Percentiles rank a stretch among this genome's conserved stretches.
These are phyloP conservation scores for Pygoscelis antarcticus DNA, from an alignment of 2,113 vertebrate genomes.

Conservation along the genomic window DNA sequence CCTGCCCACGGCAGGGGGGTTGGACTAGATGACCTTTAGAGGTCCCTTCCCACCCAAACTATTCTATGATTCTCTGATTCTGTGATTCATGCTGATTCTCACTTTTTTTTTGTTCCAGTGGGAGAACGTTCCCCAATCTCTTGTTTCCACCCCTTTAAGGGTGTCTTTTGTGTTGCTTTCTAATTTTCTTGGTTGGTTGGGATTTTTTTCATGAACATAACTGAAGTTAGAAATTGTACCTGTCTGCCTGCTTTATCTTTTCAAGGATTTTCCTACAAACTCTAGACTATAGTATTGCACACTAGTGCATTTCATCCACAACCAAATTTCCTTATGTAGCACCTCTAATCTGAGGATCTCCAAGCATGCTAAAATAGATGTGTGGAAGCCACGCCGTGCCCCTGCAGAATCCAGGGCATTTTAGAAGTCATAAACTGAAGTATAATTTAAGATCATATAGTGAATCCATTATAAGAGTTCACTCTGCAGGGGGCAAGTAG, in stretches of 20 bases:
- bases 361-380: not conserved
- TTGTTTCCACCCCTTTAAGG: not conserved
- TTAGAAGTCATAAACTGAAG: not conserved
- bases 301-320: not conserved
- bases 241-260: not conserved
- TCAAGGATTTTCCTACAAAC: not conserved
- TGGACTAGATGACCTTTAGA: too few relatives aligned
- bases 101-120: not conserved
- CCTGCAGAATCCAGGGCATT: not conserved
- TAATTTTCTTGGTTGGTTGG: not conserved
- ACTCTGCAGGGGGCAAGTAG: not conserved
- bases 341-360: not conserved
- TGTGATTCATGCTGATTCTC: not conserved
- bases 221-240: not conserved
- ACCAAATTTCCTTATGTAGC: not conserved
- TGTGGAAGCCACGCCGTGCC: not conserved
- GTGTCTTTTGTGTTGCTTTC: not conserved
- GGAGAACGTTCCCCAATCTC: not conserved
- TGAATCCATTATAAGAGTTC: not conserved
- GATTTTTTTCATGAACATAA: not conserved
- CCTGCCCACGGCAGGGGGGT: too few relatives aligned
- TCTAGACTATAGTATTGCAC: not conserved
- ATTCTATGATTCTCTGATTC: too few relatives aligned
- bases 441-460: constrained; percentile 5
- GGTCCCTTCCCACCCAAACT: too few relatives aligned